These are phyloP conservation scores for Esox masquinongy DNA, from an alignment of 2,797 vertebrate species.

Conservation along the genomic window DNA sequence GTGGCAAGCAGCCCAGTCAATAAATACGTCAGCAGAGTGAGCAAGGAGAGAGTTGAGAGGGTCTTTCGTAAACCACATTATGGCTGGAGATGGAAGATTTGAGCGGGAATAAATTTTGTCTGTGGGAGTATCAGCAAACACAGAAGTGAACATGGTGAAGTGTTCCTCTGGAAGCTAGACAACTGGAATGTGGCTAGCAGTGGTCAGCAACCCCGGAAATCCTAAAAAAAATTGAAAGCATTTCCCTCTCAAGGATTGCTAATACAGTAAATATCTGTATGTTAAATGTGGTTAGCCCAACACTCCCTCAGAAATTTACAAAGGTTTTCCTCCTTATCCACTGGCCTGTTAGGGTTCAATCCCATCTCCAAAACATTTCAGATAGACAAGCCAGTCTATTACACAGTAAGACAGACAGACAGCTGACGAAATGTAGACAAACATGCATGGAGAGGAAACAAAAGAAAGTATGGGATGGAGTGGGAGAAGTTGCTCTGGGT, in stretches of 20 bases:
- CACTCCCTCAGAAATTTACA: not conserved
- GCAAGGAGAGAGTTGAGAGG: not conserved
- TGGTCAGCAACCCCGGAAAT: not conserved
- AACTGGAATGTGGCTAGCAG: not conserved
- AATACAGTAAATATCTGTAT: slow-evolving; percentile 6
- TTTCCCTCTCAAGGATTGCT: not conserved
- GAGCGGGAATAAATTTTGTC: not conserved
- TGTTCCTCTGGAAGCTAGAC: not conserved
- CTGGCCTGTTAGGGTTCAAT: not conserved
- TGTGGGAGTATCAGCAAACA: not conserved
- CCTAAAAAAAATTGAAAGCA: not conserved
- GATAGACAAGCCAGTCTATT: not conserved
- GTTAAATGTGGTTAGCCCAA: not conserved
- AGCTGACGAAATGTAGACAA: not conserved
- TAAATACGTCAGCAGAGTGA: not conserved
- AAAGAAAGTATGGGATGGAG: not conserved
- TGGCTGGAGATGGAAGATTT: not conserved
- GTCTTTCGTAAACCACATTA: not conserved
- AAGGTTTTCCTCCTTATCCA: not conserved
- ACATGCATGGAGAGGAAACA: no score
- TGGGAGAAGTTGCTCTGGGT: not conserved
- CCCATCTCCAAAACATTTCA: not conserved
- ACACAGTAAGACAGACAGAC: not conserved
- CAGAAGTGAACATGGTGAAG: not conserved
- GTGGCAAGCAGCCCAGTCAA: not conserved